A percentile compares a stretch with the other conserved stretches of the same genome.
Evolutionary conservation across 1,140 invertebrate species (phyloP).

Genomic region (Meteorus sp.): DNA sequence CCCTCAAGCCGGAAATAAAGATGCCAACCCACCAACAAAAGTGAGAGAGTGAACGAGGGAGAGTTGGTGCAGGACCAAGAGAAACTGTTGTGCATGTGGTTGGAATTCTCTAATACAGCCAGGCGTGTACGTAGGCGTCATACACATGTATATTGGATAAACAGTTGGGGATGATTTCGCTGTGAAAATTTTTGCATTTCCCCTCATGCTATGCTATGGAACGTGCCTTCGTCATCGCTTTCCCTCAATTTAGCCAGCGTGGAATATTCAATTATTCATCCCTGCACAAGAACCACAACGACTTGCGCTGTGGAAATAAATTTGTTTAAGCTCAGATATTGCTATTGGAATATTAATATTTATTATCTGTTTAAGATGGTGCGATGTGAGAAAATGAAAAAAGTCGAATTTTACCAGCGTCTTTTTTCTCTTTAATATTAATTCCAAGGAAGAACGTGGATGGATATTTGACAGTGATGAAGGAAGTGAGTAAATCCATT

Average conservation of each 20-base stretch:
- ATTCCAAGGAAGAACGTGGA: neutral
- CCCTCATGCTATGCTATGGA: neutral
- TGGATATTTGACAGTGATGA: neutral
- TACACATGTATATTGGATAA: neutral
- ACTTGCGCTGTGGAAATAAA: neutral
- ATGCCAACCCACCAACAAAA: constrained; percentile 30
- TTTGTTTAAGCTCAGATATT: neutral
- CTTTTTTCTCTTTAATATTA: no score
- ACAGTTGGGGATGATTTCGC: constrained; percentile 18
- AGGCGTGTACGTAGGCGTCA: no score
- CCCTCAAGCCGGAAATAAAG: constrained; percentile 38
- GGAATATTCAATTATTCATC: constrained; percentile 13
- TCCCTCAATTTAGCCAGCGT: neutral
- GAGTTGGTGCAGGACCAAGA: neutral
- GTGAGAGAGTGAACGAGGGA: neutral
- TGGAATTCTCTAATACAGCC: no score
- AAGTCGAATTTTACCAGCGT: no score
- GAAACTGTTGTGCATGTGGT: neutral
- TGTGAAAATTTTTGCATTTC: constrained; percentile 14
- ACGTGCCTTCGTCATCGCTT: neutral
- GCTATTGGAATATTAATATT: neutral
- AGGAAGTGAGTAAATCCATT: no score
- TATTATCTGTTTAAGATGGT: no score
- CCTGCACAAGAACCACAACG: no score
- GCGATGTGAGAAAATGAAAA: no score